Evolutionary conservation across 2,113 vertebrate species (phyloP).

Genomic region (Galeopterus variegatus): DNA sequence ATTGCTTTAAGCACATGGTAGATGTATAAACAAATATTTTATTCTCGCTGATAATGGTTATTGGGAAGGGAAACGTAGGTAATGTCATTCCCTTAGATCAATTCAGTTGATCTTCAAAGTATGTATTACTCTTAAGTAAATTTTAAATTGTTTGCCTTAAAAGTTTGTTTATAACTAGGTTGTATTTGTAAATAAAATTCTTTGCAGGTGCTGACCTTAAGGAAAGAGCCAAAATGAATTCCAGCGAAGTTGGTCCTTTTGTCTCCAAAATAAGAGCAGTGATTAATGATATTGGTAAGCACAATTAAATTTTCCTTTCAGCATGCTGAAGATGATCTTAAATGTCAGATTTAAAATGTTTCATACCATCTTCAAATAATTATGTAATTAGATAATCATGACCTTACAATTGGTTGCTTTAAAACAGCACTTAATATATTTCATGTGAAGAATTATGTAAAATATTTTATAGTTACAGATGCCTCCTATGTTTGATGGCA

Average conservation of each 20-base stretch:
- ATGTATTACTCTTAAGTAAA: background rate
- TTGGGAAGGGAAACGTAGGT: background rate
- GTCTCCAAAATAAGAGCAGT: constrained; percentile 96
- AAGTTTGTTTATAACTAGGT: constrained; percentile 48
- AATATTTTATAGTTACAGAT: constrained; percentile 16
- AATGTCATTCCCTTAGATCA: background rate
- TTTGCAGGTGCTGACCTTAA: constrained; percentile 97
- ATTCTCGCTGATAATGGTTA: background rate
- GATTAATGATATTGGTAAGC: constrained; percentile 96
- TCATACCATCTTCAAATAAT: background rate
- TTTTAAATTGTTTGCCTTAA: constrained; percentile 53
- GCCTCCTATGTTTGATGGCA: background rate
- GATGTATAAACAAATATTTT: background rate
- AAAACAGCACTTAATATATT: background rate
- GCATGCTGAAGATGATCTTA: background rate
- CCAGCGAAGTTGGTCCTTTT: constrained; percentile 97
- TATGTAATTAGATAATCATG: background rate
- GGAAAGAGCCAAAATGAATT: constrained; percentile 97
- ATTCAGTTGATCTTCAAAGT: background rate
- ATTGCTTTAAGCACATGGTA: background rate
- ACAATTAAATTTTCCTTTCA: background rate
- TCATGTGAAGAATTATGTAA: constrained; percentile 27
- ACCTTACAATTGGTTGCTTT: background rate
- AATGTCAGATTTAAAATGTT: background rate
- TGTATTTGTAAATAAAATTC: constrained; percentile 78